A percentile compares a stretch with the other conserved stretches of the same genome.
phyloP scores from a whole-genome alignment of 2,113 vertebrate species.

The Capricornis sumatraensis region DNA sequence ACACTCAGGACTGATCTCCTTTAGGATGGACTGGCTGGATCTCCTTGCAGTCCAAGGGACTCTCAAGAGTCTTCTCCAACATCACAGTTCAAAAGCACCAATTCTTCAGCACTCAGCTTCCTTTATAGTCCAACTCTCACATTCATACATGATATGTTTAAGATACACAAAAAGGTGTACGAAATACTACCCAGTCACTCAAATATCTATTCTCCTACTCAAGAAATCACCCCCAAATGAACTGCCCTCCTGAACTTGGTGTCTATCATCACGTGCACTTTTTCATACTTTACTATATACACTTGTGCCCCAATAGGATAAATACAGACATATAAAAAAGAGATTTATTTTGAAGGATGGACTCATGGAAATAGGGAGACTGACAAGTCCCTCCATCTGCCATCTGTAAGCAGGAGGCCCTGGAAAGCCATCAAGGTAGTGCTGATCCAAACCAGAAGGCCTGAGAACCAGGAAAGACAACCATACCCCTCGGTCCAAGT shows the following conservation, averaged over 20 bases:
- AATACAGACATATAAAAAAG: neutral
- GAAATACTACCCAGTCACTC: neutral
- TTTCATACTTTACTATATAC: neutral
- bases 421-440: neutral
- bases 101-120: neutral
- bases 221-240: neutral
- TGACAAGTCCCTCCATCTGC: neutral
- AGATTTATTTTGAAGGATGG: neutral
- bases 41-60: neutral
- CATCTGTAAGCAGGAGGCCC: neutral
- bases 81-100: neutral
- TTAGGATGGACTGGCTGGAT: neutral
- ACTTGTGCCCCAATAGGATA: neutral
- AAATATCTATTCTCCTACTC: neutral
- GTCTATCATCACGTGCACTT: neutral
- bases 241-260: neutral
- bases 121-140: neutral
- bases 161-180: neutral
- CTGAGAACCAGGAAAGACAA: neutral
- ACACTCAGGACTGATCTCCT: neutral
- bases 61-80: neutral
- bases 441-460: neutral
- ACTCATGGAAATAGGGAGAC: neutral
- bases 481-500: neutral
- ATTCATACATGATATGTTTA: neutral